A percentile compares a stretch with the other conserved stretches of the same genome.
These are phyloP conservation scores for Orussus abietinus DNA, from an alignment of 1,140 invertebrate genomes.

Conservation along the genomic window DNA sequence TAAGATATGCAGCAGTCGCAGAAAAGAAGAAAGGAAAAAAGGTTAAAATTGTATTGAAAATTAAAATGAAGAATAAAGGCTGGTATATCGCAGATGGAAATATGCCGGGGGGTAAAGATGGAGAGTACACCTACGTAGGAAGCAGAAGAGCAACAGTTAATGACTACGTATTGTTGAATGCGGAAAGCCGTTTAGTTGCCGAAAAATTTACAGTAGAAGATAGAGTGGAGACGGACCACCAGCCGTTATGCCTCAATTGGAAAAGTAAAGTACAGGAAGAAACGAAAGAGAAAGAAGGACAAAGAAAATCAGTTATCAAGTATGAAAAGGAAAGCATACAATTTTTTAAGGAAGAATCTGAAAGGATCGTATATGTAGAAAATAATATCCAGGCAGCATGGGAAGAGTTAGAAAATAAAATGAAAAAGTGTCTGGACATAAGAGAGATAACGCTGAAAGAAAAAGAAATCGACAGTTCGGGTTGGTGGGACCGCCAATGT, in stretches of 20 bases:
- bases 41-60: no score
- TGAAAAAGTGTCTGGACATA: conserved; percentile 1
- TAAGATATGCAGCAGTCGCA: no score
- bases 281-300: not conserved
- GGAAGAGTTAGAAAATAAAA: not conserved
- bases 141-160: not conserved
- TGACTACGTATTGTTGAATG: conserved; percentile 7
- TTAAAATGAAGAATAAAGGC: conserved; percentile 4
- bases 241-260: not conserved
- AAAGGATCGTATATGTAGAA: not conserved
- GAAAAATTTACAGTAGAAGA: conserved; percentile 3
- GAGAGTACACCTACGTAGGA: conserved; percentile 3
- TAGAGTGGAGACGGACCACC: conserved; percentile 5
- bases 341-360: not conserved
- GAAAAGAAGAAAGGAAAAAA: no score
- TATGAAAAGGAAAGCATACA: not conserved
- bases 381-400: not conserved
- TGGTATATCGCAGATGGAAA: conserved; percentile 8
- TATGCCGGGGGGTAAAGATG: conserved; percentile 5
- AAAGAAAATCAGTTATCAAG: not conserved
- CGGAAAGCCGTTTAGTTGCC: not conserved
- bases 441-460: not conserved
- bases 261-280: not conserved
- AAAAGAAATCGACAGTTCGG: not conserved
- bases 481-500: not conserved